Conservation (phyloP, 2,888 invertebrate genomes). For the Drosophila atroscutellata region DNA sequence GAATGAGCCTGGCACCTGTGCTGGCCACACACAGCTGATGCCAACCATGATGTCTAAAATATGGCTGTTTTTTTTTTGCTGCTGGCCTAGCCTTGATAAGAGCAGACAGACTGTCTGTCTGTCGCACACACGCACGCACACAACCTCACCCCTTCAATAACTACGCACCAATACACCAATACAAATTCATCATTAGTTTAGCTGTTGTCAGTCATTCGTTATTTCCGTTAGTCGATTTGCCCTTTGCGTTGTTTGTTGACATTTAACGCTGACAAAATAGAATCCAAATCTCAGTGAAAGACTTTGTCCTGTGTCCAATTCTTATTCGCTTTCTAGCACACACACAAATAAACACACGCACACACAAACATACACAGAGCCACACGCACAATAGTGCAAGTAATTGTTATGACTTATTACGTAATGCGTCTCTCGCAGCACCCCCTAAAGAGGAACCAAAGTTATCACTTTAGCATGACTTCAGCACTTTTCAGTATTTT, state of each 20-base stretch:
- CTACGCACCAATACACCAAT: constrained; percentile 44
- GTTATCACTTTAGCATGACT: constrained; percentile 32
- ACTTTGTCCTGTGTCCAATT: constrained; percentile 41
- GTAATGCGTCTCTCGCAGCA: constrained; percentile 41
- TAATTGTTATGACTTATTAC: constrained; percentile 50
- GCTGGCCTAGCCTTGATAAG: constrained; percentile 71
- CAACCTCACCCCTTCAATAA: constrained; percentile 18
- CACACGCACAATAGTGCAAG: constrained; percentile 17
- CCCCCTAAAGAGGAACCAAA: constrained; percentile 29
- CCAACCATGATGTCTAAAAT: constrained; percentile 10
- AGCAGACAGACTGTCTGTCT: constrained; percentile 69
- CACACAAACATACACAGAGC: constrained; percentile 4
- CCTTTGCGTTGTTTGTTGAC: constrained; percentile 24
- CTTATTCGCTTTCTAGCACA: not conserved
- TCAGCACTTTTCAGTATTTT: constrained; percentile 20
- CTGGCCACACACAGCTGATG: constrained; percentile 44
- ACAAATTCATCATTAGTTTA: constrained; percentile 20
- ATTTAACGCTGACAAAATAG: constrained; percentile 16
- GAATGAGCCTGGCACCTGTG: constrained; percentile 6
- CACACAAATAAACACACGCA: not conserved
- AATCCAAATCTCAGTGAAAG: constrained; percentile 1
- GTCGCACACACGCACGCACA: constrained; percentile 34
- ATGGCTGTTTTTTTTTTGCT: constrained; percentile 36
- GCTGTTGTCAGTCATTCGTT: constrained; percentile 18
- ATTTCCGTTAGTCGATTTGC: constrained; percentile 35